A percentile compares a stretch with the other conserved stretches of the same genome.
phyloP scores from a whole-genome alignment of 2,888 invertebrate genomes.

The Ennomos fuscantarius region DNA sequence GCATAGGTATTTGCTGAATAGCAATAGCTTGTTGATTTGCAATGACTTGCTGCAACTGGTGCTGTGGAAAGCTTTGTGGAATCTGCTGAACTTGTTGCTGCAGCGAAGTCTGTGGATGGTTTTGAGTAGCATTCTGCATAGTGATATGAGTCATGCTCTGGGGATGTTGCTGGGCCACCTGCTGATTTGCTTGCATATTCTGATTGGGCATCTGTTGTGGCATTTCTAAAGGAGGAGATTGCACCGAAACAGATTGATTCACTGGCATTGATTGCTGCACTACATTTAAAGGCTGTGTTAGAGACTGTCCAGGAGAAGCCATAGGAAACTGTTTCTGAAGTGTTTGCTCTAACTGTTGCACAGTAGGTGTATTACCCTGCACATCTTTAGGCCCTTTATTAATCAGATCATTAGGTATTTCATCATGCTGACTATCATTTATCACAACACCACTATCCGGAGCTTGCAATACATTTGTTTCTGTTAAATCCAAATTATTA shows the following conservation, averaged over 20 bases:
- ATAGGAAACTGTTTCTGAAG: constrained; percentile 82
- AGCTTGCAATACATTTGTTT: constrained; percentile 71
- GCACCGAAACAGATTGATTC: constrained; percentile 76
- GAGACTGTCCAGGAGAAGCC: constrained; percentile 81
- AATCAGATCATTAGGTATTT: constrained; percentile 77
- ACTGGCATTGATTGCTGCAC: constrained; percentile 79
- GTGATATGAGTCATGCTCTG: constrained; percentile 83
- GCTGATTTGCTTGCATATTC: constrained; percentile 70
- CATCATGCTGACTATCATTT: constrained; percentile 82
- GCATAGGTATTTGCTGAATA: constrained; percentile 83
- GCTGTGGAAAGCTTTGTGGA: constrained; percentile 83
- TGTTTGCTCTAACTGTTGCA: constrained; percentile 80
- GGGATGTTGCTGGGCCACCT: constrained; percentile 78
- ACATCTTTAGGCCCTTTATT: constrained; percentile 80
- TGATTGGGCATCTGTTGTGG: constrained; percentile 81
- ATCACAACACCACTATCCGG: constrained; percentile 83
- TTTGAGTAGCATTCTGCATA: constrained; percentile 74
- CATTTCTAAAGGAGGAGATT: constrained; percentile 82
- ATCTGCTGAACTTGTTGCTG: constrained; percentile 82
- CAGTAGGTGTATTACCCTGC: constrained; percentile 72
- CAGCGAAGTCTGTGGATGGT: constrained; percentile 69
- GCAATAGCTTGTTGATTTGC: constrained; percentile 79
- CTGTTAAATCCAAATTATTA: constrained; percentile 77
- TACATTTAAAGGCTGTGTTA: constrained; percentile 78
- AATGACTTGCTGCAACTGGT: constrained; percentile 82